Conservation (phyloP, 1,140 invertebrate genomes). For the Stenopsyche tienmushanensis region DNA sequence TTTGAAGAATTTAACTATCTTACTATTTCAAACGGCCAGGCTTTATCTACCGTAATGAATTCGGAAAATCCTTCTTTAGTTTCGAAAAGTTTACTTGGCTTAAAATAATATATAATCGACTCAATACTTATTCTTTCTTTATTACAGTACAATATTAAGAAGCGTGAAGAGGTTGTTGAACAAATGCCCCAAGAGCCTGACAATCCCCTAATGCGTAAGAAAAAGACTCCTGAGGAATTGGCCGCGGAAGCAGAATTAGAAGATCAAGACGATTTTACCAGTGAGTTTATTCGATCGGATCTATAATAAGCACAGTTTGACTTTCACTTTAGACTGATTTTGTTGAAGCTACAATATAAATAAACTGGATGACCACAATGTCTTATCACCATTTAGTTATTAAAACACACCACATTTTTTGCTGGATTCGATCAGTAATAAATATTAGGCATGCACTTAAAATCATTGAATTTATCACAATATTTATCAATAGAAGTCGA, state of each 20-base stretch:
- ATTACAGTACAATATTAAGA: constrained; percentile 97
- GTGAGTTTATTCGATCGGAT: constrained; percentile 62
- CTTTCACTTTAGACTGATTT: too few relatives aligned
- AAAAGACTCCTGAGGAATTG: constrained; percentile 95
- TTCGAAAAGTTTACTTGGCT: not conserved
- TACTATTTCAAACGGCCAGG: too few relatives aligned
- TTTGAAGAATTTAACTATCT: too few relatives aligned
- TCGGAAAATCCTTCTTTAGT: not conserved
- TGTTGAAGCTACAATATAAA: too few relatives aligned
- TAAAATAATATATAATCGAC: not conserved
- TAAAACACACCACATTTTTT: too few relatives aligned
- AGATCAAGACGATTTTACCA: constrained; percentile 95
- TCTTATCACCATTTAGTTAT: not conserved
- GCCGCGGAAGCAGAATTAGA: constrained; percentile 92
- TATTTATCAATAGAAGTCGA: too few relatives aligned
- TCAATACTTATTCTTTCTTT: constrained; percentile 8
- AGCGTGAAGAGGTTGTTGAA: constrained; percentile 88
- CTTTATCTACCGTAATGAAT: not conserved
- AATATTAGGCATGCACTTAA: too few relatives aligned
- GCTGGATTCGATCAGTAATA: too few relatives aligned
- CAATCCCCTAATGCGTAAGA: constrained; percentile 92
- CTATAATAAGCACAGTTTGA: not conserved
- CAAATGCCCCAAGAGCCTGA: constrained; percentile 76
- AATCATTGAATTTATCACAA: too few relatives aligned
- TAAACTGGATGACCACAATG: too few relatives aligned